These are phyloP conservation scores for Sebastes nivosus DNA, from an alignment of 2,797 vertebrate genomes.

Conservation along the genomic window DNA sequence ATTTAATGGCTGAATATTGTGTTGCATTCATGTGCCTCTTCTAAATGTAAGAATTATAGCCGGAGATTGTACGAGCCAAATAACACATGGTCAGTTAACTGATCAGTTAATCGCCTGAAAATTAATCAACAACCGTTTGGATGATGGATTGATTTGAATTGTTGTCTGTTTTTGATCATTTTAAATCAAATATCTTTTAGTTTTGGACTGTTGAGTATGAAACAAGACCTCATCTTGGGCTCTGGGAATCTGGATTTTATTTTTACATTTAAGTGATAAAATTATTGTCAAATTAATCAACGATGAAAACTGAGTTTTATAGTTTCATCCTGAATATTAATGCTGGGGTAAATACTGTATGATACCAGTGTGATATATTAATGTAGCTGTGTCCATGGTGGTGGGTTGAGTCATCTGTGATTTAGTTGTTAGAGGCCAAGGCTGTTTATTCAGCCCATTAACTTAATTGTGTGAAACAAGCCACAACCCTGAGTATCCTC, in stretches of 20 bases:
- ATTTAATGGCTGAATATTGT: not conserved
- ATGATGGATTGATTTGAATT: rapidly evolving
- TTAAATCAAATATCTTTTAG: not conserved
- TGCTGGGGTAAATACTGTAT: not conserved
- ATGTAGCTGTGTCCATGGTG: not conserved
- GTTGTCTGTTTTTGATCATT: not conserved
- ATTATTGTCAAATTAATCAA: not conserved
- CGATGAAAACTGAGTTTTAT: not conserved
- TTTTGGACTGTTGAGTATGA: not conserved
- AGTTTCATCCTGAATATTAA: not conserved
- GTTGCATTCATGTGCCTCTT: not conserved
- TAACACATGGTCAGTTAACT: not conserved
- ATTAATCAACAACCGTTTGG: not conserved
- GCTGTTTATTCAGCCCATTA: not conserved
- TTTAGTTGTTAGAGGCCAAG: not conserved
- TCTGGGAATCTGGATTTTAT: not conserved
- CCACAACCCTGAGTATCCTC: not conserved
- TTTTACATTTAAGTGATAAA: not conserved
- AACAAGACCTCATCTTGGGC: not conserved
- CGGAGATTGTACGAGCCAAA: not conserved
- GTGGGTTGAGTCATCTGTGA: not conserved
- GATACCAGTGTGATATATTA: not conserved
- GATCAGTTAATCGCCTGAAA: rapidly evolving
- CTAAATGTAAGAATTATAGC: not conserved
- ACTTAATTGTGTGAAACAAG: not conserved